Evolutionary conservation across 2,888 invertebrate species (phyloP).

Genomic region (Boloria euphrosyne): DNA sequence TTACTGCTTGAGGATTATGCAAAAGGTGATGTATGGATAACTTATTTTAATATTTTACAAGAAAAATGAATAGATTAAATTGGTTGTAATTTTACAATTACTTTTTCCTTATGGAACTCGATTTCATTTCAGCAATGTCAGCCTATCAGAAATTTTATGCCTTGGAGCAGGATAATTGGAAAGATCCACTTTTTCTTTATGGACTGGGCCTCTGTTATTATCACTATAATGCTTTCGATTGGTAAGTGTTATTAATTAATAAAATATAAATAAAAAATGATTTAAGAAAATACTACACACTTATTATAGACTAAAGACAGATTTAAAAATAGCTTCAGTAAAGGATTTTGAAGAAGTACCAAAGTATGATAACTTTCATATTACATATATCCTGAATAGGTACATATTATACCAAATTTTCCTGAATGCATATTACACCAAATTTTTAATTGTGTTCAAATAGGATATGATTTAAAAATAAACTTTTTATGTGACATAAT

Average conservation of each 20-base stretch:
- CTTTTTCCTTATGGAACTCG: neutral
- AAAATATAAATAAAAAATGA: neutral
- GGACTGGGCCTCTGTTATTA: constrained; percentile 98
- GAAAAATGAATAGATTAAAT: too few species aligned
- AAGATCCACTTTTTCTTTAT: constrained; percentile 95
- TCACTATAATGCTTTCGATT: constrained; percentile 96
- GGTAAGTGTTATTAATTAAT: constrained; percentile 87
- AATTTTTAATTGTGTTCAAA: too few species aligned
- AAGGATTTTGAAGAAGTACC: too few species aligned
- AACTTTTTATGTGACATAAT: too few species aligned
- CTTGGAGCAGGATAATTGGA: constrained; percentile 91
- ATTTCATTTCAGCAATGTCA: constrained; percentile 89
- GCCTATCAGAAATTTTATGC: constrained; percentile 97
- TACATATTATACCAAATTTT: too few species aligned
- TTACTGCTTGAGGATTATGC: constrained; percentile 95
- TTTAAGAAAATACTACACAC: too few species aligned
- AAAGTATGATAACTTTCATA: too few species aligned
- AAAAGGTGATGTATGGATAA: constrained; percentile 86
- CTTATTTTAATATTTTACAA: neutral
- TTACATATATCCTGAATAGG: too few species aligned
- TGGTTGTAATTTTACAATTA: neutral
- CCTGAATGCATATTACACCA: too few species aligned
- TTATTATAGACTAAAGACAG: too few species aligned
- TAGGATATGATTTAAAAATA: too few species aligned
- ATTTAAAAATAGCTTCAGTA: too few species aligned